Evolutionary conservation across 2,888 invertebrate species (phyloP).

Genomic region (Cryptus armator): DNA sequence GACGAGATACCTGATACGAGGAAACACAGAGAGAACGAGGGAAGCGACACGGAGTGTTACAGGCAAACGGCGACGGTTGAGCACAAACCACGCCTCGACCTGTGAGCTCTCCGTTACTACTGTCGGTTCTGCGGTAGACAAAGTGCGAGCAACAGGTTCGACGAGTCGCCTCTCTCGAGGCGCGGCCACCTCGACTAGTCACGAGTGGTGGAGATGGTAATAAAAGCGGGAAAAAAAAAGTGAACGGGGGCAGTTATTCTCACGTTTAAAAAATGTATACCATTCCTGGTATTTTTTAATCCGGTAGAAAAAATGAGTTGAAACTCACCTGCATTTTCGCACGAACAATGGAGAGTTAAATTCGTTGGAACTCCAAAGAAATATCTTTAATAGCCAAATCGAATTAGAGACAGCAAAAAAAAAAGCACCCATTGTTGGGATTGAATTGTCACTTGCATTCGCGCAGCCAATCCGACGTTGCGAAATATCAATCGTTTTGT

Average conservation of each 20-base stretch:
- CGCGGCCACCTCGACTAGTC: slow-evolving; percentile 5
- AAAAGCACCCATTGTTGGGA: not conserved
- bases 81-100: slow-evolving; percentile 25
- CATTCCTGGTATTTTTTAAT: not conserved
- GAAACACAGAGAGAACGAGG: not conserved
- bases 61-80: slow-evolving; percentile 33
- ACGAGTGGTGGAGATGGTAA: not conserved
- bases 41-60: slow-evolving; percentile 21
- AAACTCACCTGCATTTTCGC: not conserved
- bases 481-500: slow-evolving; percentile 3
- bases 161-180: slow-evolving; percentile 8
- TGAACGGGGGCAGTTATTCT: not conserved
- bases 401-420: not conserved
- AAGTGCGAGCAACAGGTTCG: slow-evolving; percentile 57
- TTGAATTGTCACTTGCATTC: not conserved
- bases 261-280: not conserved
- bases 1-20: slow-evolving; percentile 45
- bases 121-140: slow-evolving; percentile 42
- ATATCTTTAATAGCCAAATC: not conserved
- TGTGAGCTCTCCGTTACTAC: slow-evolving; percentile 41
- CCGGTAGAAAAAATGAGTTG: not conserved
- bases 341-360: not conserved
- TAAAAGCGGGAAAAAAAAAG: slow-evolving; percentile 8
- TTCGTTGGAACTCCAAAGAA: not conserved
- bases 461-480: not conserved